Conservation (phyloP, 92 coral and sea anemone genomes). For the Pocillopora meandrina region DNA sequence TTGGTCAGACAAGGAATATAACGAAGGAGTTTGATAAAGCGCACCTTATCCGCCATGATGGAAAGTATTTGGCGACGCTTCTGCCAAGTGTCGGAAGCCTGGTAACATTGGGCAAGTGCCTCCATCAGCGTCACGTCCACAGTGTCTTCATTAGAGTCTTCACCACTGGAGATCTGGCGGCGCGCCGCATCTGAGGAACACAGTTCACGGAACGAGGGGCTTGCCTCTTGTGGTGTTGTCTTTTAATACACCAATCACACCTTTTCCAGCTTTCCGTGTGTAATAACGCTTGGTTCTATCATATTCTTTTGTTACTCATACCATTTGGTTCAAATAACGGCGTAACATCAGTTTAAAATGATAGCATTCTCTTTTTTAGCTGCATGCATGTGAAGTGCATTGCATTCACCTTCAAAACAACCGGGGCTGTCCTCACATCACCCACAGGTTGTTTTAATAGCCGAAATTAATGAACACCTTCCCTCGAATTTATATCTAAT, state of each 20-base stretch:
- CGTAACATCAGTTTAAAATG: no score
- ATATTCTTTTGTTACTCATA: no score
- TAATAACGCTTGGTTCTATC: conserved; percentile 67
- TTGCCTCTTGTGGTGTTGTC: conserved; percentile 59
- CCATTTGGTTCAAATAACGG: no score
- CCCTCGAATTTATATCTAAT: no score
- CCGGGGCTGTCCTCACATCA: no score
- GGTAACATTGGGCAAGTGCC: conserved; percentile 76
- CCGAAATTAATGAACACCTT: no score
- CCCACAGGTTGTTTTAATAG: no score
- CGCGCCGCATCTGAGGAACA: conserved; percentile 60
- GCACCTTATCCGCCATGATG: no score
- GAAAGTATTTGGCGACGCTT: conserved; percentile 53
- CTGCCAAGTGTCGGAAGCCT: conserved; percentile 66
- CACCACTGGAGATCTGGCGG: not conserved
- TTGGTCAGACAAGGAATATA: conserved; percentile 75
- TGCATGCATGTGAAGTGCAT: no score
- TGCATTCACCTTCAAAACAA: no score
- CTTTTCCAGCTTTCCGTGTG: conserved; percentile 68
- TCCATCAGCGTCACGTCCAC: conserved; percentile 63
- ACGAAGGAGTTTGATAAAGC: conserved; percentile 27
- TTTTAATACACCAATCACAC: conserved; percentile 53
- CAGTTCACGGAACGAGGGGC: conserved; percentile 47
- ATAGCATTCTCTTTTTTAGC: no score
- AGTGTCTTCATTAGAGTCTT: conserved; percentile 36